Conservation (phyloP, 1,140 invertebrate species). For the Anoplophora glabripennis region DNA sequence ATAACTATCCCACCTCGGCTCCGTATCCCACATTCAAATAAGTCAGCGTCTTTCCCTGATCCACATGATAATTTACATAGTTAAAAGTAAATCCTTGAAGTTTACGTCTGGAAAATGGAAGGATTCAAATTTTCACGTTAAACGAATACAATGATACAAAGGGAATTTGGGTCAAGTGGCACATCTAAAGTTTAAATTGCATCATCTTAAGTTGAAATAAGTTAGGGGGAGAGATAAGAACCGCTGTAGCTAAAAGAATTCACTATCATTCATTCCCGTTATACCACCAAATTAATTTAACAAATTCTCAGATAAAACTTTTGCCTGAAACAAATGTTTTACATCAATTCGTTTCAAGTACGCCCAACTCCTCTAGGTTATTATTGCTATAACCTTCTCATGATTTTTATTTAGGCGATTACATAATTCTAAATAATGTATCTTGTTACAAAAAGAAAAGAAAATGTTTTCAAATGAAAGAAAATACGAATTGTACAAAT, state of each 20-base stretch:
- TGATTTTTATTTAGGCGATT: too few relatives aligned
- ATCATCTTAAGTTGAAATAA: slow-evolving; percentile 31
- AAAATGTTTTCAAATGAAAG: too few relatives aligned
- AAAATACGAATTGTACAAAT: too few relatives aligned
- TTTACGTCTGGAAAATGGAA: slow-evolving; percentile 17
- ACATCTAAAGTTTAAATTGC: slow-evolving; percentile 35
- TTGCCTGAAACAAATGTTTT: slow-evolving; percentile 23
- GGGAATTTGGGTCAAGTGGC: slow-evolving; percentile 33
- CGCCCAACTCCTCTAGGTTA: slow-evolving; percentile 1
- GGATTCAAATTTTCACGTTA: slow-evolving; percentile 22
- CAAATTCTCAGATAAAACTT: slow-evolving; percentile 34
- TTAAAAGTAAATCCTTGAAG: not conserved
- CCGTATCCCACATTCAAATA: too few relatives aligned
- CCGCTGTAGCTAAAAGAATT: slow-evolving; percentile 29
- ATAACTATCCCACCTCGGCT: too few relatives aligned
- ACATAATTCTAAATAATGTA: too few relatives aligned
- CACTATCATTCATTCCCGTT: slow-evolving; percentile 30
- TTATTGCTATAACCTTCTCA: too few relatives aligned
- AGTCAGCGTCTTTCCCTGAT: not conserved
- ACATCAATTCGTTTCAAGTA: slow-evolving; percentile 21
- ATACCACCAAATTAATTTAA: slow-evolving; percentile 34
- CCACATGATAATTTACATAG: slow-evolving; percentile 12
- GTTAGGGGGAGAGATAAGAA: slow-evolving; percentile 27
- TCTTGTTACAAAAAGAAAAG: too few relatives aligned
- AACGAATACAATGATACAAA: slow-evolving; percentile 33